A percentile compares a stretch with the other conserved stretches of the same genome.
phyloP scores from a whole-genome alignment of 1,140 invertebrate species.

The Pseudomyrmex flavicornis region DNA sequence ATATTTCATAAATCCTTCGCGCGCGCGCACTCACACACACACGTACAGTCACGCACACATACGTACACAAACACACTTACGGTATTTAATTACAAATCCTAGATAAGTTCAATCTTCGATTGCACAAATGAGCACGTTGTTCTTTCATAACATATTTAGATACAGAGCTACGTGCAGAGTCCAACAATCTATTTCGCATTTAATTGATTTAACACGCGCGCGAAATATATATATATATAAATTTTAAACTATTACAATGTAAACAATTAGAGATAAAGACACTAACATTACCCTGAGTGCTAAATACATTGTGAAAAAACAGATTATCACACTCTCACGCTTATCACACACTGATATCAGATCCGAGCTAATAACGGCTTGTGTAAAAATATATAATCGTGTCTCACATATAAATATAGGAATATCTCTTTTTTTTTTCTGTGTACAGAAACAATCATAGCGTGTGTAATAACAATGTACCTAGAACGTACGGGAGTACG shows the following conservation, averaged over 20 bases:
- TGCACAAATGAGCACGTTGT: slow-evolving; percentile 11
- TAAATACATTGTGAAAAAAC: slow-evolving; percentile 27
- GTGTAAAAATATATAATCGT: slow-evolving; percentile 73
- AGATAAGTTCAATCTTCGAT: slow-evolving; percentile 24
- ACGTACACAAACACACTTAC: not conserved
- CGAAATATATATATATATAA: not conserved
- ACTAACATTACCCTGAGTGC: not conserved
- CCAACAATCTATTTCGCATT: not conserved
- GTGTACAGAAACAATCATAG: slow-evolving; percentile 51
- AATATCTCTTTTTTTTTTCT: slow-evolving; percentile 56
- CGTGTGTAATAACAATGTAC: slow-evolving; percentile 24
- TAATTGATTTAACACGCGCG: not conserved
- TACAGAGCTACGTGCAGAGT: not conserved
- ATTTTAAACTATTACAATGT: slow-evolving; percentile 8
- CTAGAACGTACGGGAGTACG: slow-evolving; percentile 55
- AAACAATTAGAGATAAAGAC: not conserved
- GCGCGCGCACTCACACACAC: not conserved
- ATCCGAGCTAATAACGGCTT: slow-evolving; percentile 49
- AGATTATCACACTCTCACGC: slow-evolving; percentile 20
- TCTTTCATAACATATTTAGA: slow-evolving; percentile 9
- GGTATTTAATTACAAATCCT: slow-evolving; percentile 42
- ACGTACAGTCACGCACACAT: not conserved
- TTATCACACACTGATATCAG: slow-evolving; percentile 53
- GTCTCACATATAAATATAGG: slow-evolving; percentile 68
- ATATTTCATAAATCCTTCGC: slow-evolving; percentile 50